These are phyloP conservation scores for Craniophora ligustri DNA, from an alignment of 2,888 invertebrate genomes.

Conservation along the genomic window DNA sequence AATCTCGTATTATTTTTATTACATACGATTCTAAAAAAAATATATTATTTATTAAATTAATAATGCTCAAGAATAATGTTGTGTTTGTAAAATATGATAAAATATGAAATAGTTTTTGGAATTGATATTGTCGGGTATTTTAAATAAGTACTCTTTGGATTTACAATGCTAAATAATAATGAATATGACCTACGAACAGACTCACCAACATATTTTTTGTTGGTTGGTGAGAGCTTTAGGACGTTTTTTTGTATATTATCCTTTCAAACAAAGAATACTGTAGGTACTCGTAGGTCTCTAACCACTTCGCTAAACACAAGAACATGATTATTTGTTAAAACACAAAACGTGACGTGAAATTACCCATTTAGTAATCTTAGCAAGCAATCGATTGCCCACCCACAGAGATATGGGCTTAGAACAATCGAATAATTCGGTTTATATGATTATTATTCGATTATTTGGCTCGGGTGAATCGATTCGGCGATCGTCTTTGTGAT, in stretches of 20 bases:
- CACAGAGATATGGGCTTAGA: slow-evolving; percentile 67
- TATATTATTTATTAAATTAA: too few species aligned
- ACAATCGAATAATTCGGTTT: slow-evolving; percentile 76
- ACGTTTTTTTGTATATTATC: background rate
- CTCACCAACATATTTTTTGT: background rate
- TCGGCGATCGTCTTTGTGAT: slow-evolving; percentile 81
- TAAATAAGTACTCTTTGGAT: too few species aligned
- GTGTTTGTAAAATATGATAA: too few species aligned
- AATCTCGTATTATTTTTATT: too few species aligned
- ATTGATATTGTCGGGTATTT: too few species aligned
- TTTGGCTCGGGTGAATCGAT: slow-evolving; percentile 78
- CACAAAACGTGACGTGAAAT: slow-evolving; percentile 70
- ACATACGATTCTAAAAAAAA: too few species aligned
- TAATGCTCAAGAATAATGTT: too few species aligned
- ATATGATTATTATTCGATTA: slow-evolving; percentile 71
- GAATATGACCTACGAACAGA: too few species aligned
- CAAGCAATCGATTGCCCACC: slow-evolving; percentile 72
- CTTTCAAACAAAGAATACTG: slow-evolving; percentile 14
- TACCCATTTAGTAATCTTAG: slow-evolving; percentile 71
- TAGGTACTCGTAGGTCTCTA: background rate
- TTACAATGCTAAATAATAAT: too few species aligned
- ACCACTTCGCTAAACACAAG: slow-evolving; percentile 40
- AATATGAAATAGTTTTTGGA: too few species aligned
- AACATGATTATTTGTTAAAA: slow-evolving; percentile 61
- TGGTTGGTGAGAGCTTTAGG: background rate